These are phyloP conservation scores for Nowickia ferox DNA, from an alignment of 2,888 invertebrate genomes.

Conservation along the genomic window DNA sequence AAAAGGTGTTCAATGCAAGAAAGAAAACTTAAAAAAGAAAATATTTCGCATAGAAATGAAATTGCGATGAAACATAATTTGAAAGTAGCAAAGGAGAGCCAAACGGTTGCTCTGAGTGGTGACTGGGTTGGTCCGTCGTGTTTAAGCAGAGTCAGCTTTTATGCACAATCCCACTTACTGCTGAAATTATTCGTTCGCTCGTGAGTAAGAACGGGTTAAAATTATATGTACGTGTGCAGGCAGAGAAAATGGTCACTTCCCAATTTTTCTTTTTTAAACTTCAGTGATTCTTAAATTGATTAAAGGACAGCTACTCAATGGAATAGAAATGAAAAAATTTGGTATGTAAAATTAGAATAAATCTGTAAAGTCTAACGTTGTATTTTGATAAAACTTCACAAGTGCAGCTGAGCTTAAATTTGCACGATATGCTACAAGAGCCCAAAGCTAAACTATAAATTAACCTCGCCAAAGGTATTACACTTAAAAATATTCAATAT, in stretches of 20 bases:
- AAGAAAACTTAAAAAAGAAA: constrained; percentile 32
- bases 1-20: constrained; percentile 55
- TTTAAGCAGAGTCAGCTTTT: constrained; percentile 13
- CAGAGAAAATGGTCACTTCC: constrained; percentile 35
- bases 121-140: constrained; percentile 9
- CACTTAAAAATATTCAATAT: no score
- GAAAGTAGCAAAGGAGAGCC: constrained; percentile 40
- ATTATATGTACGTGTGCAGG: not conserved
- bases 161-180: constrained; percentile 4
- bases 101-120: not conserved
- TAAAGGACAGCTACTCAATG: not conserved
- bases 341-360: no score
- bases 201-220: constrained; percentile 55
- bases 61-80: constrained; percentile 20
- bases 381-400: no score
- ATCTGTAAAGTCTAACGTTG: no score
- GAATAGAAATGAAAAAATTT: no score
- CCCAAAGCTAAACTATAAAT: no score
- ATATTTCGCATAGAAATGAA: constrained; percentile 4
- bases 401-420: no score
- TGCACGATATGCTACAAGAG: no score
- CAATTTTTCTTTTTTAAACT: constrained; percentile 29
- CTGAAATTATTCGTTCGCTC: not conserved
- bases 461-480: no score
- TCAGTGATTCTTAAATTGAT: constrained; percentile 16